Evolutionary conservation across 2,797 vertebrate genomes (phyloP).

Genomic region (Cryptoprocta ferox): DNA sequence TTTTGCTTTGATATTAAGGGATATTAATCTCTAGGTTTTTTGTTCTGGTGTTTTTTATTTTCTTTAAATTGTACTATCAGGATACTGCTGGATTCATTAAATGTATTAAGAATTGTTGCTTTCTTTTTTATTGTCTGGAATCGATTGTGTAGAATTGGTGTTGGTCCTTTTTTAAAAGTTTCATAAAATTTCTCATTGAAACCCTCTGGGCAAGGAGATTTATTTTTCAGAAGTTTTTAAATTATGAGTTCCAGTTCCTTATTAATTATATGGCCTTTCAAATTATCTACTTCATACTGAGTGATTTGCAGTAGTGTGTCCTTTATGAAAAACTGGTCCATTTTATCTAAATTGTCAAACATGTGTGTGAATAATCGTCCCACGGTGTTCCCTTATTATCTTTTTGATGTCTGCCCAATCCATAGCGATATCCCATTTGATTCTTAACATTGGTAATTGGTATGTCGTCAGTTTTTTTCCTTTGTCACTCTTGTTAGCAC

Average conservation of each 20-base stretch:
- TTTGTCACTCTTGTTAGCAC: background rate
- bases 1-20: background rate
- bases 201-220: background rate
- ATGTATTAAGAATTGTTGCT: background rate
- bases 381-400: background rate
- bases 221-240: constrained; percentile 22
- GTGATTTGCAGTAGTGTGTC: background rate
- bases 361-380: background rate
- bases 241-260: constrained; percentile 5
- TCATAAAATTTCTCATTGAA: background rate
- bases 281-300: background rate
- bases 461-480: background rate
- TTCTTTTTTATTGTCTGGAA: background rate
- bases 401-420: background rate
- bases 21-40: background rate
- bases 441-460: background rate
- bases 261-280: background rate
- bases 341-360: background rate
- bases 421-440: background rate
- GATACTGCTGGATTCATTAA: background rate
- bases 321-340: background rate
- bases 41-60: background rate
- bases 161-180: background rate
- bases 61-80: background rate
- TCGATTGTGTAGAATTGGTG: background rate